phyloP scores from a whole-genome alignment of 2,113 vertebrate species.

The Sorex araneus region DNA sequence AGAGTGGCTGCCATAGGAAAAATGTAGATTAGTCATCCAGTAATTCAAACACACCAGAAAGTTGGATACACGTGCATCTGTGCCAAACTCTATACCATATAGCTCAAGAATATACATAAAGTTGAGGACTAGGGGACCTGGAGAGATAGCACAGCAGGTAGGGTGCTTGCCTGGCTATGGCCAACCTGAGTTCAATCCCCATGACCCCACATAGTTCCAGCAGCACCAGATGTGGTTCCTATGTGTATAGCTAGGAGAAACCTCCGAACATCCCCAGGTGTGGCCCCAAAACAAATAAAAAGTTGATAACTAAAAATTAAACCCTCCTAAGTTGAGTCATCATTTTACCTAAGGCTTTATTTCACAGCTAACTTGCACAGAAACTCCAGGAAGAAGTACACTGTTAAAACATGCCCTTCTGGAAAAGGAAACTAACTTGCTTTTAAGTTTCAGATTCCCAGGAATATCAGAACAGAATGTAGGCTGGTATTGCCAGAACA shows the following conservation, averaged over 20 bases:
- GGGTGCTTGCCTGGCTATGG: too few relatives aligned
- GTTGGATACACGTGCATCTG: not conserved
- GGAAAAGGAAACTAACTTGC: slow-evolving; percentile 43
- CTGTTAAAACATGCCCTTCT: not conserved
- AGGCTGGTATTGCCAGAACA: too few relatives aligned
- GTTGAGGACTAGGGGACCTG: not conserved
- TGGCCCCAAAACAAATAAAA: too few relatives aligned
- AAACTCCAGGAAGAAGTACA: not conserved
- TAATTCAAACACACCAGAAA: slow-evolving; percentile 18
- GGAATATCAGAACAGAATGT: not conserved
- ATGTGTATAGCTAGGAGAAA: too few relatives aligned
- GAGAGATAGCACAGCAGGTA: too few relatives aligned
- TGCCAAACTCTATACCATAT: not conserved
- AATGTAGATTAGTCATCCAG: not conserved
- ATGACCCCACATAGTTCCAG: too few relatives aligned
- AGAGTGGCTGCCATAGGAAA: not conserved
- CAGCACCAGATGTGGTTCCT: too few relatives aligned
- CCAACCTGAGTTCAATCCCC: too few relatives aligned
- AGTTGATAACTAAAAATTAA: not conserved
- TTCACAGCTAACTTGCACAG: not conserved
- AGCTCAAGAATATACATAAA: slow-evolving; percentile 8
- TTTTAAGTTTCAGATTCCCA: not conserved
- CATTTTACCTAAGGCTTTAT: slow-evolving; percentile 15
- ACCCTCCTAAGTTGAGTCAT: not conserved
- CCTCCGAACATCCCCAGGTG: too few relatives aligned